Conservation (phyloP, 1,140 invertebrate species). For the Hylaeus anthracinus region DNA sequence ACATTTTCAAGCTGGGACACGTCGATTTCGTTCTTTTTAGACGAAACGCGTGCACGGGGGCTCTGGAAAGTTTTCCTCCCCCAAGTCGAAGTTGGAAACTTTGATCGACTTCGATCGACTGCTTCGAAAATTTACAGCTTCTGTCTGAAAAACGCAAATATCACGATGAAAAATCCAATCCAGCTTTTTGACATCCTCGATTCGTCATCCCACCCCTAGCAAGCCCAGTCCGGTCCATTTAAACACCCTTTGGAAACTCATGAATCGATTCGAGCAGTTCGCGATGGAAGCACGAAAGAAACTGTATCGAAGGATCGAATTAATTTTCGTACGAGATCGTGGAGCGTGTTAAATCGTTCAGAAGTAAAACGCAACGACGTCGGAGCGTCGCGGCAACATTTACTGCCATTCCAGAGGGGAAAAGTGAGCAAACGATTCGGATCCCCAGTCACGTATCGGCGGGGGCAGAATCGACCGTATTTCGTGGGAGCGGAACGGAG, state of each 20-base stretch:
- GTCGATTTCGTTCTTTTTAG: slow-evolving; percentile 24
- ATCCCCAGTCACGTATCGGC: slow-evolving; percentile 58
- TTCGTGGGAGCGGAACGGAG: slow-evolving; percentile 51
- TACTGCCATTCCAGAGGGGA: slow-evolving; percentile 39
- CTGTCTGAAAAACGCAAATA: no score
- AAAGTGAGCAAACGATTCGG: slow-evolving; percentile 52
- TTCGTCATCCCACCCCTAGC: no score
- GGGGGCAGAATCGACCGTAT: slow-evolving; percentile 54
- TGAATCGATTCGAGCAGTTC: neutral
- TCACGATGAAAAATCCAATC: no score
- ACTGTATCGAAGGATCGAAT: neutral
- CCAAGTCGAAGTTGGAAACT: slow-evolving; percentile 7
- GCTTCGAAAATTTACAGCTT: slow-evolving; percentile 10
- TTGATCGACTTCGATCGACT: slow-evolving; percentile 33
- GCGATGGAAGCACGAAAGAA: neutral
- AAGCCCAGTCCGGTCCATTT: no score
- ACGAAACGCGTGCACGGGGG: neutral
- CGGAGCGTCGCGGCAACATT: slow-evolving; percentile 43
- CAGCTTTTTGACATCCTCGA: no score
- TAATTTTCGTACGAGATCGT: slow-evolving; percentile 38
- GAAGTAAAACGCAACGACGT: slow-evolving; percentile 40
- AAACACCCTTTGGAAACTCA: no score
- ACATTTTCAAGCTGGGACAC: slow-evolving; percentile 19
- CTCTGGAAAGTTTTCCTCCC: slow-evolving; percentile 15
- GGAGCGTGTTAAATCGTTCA: slow-evolving; percentile 51